Evolutionary conservation across 2,888 invertebrate species (phyloP).

Genomic region (Azorinus chamasolen): DNA sequence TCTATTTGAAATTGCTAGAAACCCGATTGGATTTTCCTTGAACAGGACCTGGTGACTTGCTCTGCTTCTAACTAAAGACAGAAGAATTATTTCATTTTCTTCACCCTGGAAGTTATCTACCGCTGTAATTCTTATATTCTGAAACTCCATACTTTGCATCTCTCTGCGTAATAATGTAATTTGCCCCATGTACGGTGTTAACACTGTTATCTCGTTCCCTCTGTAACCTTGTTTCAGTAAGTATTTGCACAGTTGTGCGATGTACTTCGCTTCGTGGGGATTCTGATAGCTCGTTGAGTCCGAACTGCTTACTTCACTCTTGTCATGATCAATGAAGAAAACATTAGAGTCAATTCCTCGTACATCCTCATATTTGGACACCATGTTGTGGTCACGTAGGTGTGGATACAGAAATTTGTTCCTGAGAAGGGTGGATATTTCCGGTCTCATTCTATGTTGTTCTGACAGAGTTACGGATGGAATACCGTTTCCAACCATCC

Average conservation of each 20-base stretch:
- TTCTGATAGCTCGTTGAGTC: conserved; percentile 65
- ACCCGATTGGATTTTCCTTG: conserved; percentile 81
- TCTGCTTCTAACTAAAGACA: conserved; percentile 85
- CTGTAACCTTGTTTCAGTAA: conserved; percentile 82
- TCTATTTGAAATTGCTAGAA: conserved; percentile 80
- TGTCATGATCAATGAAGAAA: conserved; percentile 74
- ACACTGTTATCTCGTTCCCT: conserved; percentile 79
- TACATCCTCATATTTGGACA: conserved; percentile 70
- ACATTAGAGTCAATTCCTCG: conserved; percentile 80
- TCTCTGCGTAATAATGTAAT: conserved; percentile 65
- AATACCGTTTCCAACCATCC: conserved; percentile 91
- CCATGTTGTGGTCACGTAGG: conserved; percentile 77
- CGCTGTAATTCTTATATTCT: conserved; percentile 75
- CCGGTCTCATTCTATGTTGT: conserved; percentile 84
- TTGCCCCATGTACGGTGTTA: conserved; percentile 84
- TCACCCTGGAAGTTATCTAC: conserved; percentile 86
- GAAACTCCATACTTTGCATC: conserved; percentile 69
- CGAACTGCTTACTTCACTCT: conserved; percentile 29
- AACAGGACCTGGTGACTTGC: background rate
- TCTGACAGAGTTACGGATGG: conserved; percentile 86
- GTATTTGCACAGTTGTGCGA: conserved; percentile 75
- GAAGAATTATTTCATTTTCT: conserved; percentile 85
- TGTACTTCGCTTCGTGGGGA: conserved; percentile 55
- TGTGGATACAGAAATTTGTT: conserved; percentile 81
- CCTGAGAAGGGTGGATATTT: conserved; percentile 77